These are phyloP conservation scores for Erpobdella octoculata DNA, from an alignment of 2,888 invertebrate species.

Conservation along the genomic window DNA sequence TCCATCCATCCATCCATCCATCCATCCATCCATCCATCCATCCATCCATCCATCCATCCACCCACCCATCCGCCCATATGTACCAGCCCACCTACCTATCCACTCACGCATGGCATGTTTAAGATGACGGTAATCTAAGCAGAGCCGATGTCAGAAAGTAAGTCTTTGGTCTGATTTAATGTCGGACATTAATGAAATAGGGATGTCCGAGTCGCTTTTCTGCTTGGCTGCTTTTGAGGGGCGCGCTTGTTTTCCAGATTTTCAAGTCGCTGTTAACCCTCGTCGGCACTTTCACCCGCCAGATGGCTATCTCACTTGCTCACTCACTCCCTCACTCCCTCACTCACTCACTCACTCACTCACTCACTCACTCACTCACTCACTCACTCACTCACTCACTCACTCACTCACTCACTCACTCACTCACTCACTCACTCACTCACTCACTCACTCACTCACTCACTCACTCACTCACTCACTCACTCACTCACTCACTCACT, in stretches of 20 bases:
- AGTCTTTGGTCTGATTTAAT: no score
- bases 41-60: no score
- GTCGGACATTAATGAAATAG: conserved; percentile 11
- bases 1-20: no score
- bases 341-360: not conserved
- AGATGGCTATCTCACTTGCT: not conserved
- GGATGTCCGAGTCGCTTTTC: not conserved
- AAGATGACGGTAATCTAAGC: no score
- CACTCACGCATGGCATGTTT: no score
- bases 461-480: not conserved
- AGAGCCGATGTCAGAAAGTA: no score
- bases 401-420: not conserved
- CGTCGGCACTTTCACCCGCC: not conserved
- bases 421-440: not conserved
- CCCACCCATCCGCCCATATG: no score
- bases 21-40: no score
- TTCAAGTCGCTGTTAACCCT: not conserved
- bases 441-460: not conserved
- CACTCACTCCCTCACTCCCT: not conserved
- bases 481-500: not conserved
- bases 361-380: not conserved
- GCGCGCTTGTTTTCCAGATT: not conserved
- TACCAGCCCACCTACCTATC: no score
- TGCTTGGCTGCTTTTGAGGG: not conserved
- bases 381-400: not conserved